Conservation (phyloP, 2,113 vertebrate genomes). For the Leucopsar rothschildi region DNA sequence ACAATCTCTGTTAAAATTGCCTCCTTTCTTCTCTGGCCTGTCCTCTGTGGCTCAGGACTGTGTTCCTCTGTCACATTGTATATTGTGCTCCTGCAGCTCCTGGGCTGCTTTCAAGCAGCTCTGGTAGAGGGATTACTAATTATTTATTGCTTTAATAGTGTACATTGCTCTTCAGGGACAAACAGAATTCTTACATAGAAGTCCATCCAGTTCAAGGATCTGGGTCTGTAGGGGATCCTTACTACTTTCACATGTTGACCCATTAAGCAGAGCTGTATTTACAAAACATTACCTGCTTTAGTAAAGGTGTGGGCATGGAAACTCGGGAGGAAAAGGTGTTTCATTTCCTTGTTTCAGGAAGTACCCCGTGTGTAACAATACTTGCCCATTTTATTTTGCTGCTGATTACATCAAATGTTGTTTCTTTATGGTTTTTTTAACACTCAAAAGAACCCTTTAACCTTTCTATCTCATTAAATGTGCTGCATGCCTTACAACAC, state of each 20-base stretch:
- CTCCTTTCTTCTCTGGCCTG: neutral
- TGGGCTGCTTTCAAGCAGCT: neutral
- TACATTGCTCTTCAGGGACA: neutral
- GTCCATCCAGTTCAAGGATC: neutral
- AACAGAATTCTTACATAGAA: neutral
- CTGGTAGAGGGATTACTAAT: neutral
- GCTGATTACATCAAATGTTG: neutral
- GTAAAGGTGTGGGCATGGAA: neutral
- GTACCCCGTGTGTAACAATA: neutral
- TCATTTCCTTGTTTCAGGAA: conserved; percentile 22
- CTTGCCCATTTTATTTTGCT: neutral
- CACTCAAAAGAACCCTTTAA: neutral
- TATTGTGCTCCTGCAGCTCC: neutral
- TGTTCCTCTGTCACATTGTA: neutral
- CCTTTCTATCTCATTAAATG: conserved; percentile 49
- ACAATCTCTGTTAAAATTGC: neutral
- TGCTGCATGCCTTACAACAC: neutral
- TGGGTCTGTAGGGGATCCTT: neutral
- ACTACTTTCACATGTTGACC: neutral
- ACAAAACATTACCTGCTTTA: neutral
- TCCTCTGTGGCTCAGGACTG: neutral
- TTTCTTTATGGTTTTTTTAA: conserved; percentile 28
- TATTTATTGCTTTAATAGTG: neutral
- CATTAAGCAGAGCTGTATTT: neutral
- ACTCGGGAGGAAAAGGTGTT: conserved; percentile 21